Evolutionary conservation across 2,888 invertebrate species (phyloP).

Genomic region (Ganaspis brasiliensis): DNA sequence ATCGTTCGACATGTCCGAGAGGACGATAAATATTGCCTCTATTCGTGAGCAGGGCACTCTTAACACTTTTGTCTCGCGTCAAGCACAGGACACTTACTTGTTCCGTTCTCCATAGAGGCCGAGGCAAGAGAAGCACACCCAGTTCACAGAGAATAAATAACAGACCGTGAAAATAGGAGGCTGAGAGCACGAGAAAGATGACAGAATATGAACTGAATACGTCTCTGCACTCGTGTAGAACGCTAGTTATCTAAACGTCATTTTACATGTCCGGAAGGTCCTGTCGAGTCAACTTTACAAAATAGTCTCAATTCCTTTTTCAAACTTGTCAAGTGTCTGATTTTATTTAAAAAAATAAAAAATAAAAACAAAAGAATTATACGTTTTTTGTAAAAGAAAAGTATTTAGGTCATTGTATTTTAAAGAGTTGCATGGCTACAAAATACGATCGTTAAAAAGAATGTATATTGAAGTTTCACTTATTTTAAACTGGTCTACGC

Average conservation of each 20-base stretch:
- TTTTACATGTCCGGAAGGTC: constrained; percentile 35
- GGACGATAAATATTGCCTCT: constrained; percentile 38
- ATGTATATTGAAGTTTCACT: no score
- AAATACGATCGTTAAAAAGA: no score
- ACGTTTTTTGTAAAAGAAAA: no score
- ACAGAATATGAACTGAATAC: constrained; percentile 22
- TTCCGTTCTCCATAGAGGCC: neutral
- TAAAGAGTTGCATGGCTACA: no score
- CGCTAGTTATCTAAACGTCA: constrained; percentile 33
- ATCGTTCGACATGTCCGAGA: constrained; percentile 38
- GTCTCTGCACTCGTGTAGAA: constrained; percentile 19
- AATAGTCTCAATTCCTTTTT: neutral
- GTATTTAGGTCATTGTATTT: no score
- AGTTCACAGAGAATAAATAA: constrained; percentile 40
- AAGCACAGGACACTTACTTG: constrained; percentile 40
- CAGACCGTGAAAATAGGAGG: constrained; percentile 39
- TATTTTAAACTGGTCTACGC: no score
- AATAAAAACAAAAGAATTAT: neutral
- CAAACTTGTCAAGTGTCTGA: neutral
- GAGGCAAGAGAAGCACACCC: neutral
- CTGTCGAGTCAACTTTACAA: constrained; percentile 23
- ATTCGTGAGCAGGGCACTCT: constrained; percentile 20
- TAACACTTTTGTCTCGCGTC: constrained; percentile 42
- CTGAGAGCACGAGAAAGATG: constrained; percentile 2
- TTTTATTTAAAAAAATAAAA: constrained; percentile 9